Evolutionary conservation across 2,888 invertebrate genomes (phyloP), one percentile per base, ranked within the genome.

Genomic region (Odontocolon sp.): DNA sequence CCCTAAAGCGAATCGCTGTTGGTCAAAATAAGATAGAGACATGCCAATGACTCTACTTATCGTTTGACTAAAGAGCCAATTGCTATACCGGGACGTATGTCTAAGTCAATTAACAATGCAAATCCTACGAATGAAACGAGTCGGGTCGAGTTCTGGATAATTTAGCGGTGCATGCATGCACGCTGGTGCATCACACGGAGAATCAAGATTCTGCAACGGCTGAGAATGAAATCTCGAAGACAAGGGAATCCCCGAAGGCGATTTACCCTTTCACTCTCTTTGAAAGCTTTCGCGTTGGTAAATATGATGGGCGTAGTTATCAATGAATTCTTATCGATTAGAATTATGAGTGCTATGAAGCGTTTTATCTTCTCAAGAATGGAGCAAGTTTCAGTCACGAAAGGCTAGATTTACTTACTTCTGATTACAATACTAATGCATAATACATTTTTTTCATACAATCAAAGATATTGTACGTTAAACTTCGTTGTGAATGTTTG

Each of bases 91-190:
- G 21, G 31, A 67, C 52, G 52, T 42, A 61, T 45, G 52, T 54
- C 42, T 26, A 36, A 67, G 67, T 52, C 67, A 73, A 73, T 73
- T 67, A 73, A 73, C 59, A 67, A 67, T 73, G 67, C 73, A 67
- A 73, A 73, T 73, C 14, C 36, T 4, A 42, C 28, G 28, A 23
- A 38, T 47, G 71, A 45, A 31, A 26, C 38, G 33, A 45, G n/a
- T 23, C 3, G 14, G 14, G 28, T 21, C 8, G 18, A 36, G 21
- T 66, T 14, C 18, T 14, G 50, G 47, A 50, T 72, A 66, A 72
- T 72, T 66, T 45, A 40, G 36, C 71, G 63, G 16, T 23, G 36
- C 28, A 33, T 57, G 57, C 47, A 40, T 59, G 40, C 31, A 16
- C 9, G 3, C 16, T 33, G 57, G 26, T 61, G 45, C 26, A 26